These are phyloP conservation scores for Sceliomorpha sp. DNA, from an alignment of 2,888 invertebrate genomes.

Conservation along the genomic window DNA sequence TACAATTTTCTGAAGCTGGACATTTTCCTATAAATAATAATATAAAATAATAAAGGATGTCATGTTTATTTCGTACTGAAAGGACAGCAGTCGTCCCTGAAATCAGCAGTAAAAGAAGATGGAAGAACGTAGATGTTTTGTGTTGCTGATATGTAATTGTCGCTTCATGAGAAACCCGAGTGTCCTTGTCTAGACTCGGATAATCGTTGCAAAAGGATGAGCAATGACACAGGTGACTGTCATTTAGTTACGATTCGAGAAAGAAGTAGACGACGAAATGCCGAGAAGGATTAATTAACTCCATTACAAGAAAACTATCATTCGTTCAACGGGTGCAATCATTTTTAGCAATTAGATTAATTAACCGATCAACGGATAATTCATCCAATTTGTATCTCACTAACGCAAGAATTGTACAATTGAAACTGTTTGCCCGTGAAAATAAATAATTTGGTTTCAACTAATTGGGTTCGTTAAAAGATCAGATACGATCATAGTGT, in stretches of 20 bases:
- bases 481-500: too few species aligned
- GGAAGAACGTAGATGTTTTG: conserved; percentile 23
- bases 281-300: conserved; percentile 58
- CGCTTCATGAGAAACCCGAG: conserved; percentile 63
- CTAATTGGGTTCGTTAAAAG: too few species aligned
- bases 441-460: too few species aligned
- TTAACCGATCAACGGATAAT: too few species aligned
- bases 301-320: conserved; percentile 32
- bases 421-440: too few species aligned
- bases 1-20: too few species aligned
- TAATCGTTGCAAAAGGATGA: conserved; percentile 68
- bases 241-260: conserved; percentile 11
- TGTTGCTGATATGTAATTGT: conserved; percentile 66
- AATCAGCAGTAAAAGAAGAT: conserved; percentile 24
- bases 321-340: too few species aligned
- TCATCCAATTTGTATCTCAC: too few species aligned
- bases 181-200: conserved; percentile 68
- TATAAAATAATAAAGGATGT: too few species aligned
- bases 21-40: too few species aligned
- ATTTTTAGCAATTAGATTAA: too few species aligned
- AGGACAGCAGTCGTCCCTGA: conserved; percentile 17
- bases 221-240: conserved; percentile 23
- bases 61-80: conserved; percentile 27
- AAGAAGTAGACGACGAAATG: neutral
- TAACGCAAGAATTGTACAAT: too few species aligned